Conservation (phyloP, 2,113 vertebrate genomes). For the Petromus typicus region DNA sequence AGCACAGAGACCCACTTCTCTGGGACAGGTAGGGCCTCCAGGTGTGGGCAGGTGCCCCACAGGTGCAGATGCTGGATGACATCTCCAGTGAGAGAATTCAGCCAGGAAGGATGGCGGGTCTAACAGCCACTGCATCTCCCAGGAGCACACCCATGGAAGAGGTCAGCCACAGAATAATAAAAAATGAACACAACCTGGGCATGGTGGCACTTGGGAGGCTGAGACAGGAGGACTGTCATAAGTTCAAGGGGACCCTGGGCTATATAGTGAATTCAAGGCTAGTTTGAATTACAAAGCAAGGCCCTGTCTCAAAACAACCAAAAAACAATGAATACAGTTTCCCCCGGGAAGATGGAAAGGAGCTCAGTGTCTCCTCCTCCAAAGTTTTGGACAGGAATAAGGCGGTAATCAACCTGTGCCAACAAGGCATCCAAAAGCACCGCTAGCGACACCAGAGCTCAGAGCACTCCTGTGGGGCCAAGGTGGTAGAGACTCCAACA, state of each 20-base stretch:
- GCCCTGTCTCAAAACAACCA: too few relatives aligned
- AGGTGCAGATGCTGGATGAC: conserved; percentile 22
- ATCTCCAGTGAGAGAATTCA: conserved; percentile 49
- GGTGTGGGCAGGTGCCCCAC: conserved; percentile 36
- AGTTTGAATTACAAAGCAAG: too few relatives aligned
- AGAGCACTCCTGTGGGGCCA: not conserved
- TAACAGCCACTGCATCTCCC: rapidly evolving
- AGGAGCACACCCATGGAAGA: not conserved
- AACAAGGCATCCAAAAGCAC: not conserved
- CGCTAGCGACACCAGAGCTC: too few relatives aligned
- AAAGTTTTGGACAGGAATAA: too few relatives aligned
- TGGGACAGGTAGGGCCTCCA: not conserved
- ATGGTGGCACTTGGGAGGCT: too few relatives aligned
- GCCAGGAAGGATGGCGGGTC: not conserved
- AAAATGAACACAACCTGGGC: not conserved
- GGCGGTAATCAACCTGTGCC: too few relatives aligned
- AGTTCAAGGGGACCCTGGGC: too few relatives aligned
- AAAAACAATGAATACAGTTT: too few relatives aligned
- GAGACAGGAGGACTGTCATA: too few relatives aligned
- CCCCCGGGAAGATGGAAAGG: not conserved
- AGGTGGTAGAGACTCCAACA: not conserved
- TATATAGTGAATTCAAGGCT: too few relatives aligned
- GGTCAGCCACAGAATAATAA: rapidly evolving
- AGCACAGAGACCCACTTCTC: rapidly evolving
- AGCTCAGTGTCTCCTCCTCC: not conserved